Evolutionary conservation across 2,888 invertebrate genomes (phyloP).

Genomic region (Lepetodrilus schrolli): DNA sequence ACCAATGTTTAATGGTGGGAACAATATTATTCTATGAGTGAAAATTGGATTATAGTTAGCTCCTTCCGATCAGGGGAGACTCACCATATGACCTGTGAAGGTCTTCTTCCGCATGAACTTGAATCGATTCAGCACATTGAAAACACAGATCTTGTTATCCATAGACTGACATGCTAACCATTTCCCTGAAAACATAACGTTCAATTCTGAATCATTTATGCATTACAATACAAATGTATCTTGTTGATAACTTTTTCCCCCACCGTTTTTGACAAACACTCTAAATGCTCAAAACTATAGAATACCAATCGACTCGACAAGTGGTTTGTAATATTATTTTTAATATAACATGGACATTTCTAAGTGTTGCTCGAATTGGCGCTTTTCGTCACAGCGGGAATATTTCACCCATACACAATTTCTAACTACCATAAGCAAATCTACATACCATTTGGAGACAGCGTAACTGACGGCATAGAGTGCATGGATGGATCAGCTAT

Average conservation of each 20-base stretch:
- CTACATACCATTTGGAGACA: slow-evolving; percentile 87
- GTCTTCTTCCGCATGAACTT: slow-evolving; percentile 98
- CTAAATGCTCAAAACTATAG: too few relatives aligned
- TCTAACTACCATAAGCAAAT: not conserved
- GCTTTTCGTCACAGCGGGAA: not conserved
- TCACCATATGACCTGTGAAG: slow-evolving; percentile 96
- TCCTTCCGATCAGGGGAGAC: slow-evolving; percentile 26
- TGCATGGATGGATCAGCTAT: slow-evolving; percentile 99
- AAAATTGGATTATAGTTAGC: not conserved
- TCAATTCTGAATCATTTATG: too few relatives aligned
- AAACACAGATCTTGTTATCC: slow-evolving; percentile 98
- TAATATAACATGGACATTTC: too few relatives aligned
- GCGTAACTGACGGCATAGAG: slow-evolving; percentile 96
- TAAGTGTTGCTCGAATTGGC: too few relatives aligned
- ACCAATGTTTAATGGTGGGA: not conserved
- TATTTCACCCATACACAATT: not conserved
- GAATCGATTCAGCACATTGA: slow-evolving; percentile 96
- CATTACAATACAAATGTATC: too few relatives aligned
- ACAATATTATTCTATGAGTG: too few relatives aligned
- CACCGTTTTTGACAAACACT: too few relatives aligned
- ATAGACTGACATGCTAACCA: slow-evolving; percentile 99
- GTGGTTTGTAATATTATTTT: too few relatives aligned
- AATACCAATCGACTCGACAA: too few relatives aligned
- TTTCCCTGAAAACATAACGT: slow-evolving; percentile 85
- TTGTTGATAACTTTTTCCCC: too few relatives aligned